Conservation (phyloP, 2,113 vertebrate genomes). For the Macaca fascicularis region T2T-MFA8v1.1 NC_088376.1:4764001-4764500, state of each 20-base stretch:
- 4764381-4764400: not conserved
- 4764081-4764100: not conserved
- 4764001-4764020: not conserved
- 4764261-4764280: not conserved
- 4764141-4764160: not conserved
- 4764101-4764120: not conserved
- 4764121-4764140: no score
- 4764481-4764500: not conserved
- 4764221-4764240: not conserved
- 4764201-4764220: not conserved
- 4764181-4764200: not conserved
- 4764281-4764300: not conserved
- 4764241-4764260: not conserved
- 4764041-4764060: not conserved
- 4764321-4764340: fast-evolving
- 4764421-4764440: not conserved
- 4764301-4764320: not conserved
- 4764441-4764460: not conserved
- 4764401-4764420: not conserved
- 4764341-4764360: not conserved
- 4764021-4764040: not conserved
- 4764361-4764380: fast-evolving
- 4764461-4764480: not conserved
- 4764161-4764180: no score
- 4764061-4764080: not conserved